Evolutionary conservation across 2,888 invertebrate species (phyloP).

Genomic region (Lamellibrachia columna): DNA sequence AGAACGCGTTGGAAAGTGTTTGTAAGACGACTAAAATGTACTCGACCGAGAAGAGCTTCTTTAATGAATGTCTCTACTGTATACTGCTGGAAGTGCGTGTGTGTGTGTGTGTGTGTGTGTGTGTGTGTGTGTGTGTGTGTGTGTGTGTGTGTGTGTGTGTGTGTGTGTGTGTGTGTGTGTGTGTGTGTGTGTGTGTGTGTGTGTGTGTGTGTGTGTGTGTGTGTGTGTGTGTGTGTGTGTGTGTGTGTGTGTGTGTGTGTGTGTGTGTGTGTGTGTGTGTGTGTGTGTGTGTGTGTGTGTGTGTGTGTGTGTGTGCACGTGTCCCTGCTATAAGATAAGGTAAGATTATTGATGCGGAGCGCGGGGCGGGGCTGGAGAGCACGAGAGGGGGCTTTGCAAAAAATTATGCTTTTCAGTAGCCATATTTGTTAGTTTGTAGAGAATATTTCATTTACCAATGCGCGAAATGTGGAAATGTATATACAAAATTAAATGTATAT

Average conservation of each 20-base stretch:
- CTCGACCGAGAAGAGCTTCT: no score
- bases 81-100: neutral
- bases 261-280: neutral
- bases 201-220: neutral
- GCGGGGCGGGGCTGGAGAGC: no score
- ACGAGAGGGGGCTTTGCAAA: no score
- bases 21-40: no score
- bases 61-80: no score
- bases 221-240: neutral
- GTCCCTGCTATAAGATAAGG: neutral
- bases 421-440: no score
- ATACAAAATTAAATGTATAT: no score
- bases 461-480: no score
- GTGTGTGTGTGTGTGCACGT: neutral
- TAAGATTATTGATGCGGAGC: no score
- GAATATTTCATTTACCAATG: no score
- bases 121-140: neutral
- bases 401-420: no score
- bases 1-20: neutral
- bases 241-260: neutral
- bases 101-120: neutral
- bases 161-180: neutral
- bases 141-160: neutral
- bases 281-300: neutral
- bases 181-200: neutral